These are phyloP conservation scores for Aotus griseimembra DNA, from an alignment of 2,797 vertebrate species.

Conservation along the genomic window DNA sequence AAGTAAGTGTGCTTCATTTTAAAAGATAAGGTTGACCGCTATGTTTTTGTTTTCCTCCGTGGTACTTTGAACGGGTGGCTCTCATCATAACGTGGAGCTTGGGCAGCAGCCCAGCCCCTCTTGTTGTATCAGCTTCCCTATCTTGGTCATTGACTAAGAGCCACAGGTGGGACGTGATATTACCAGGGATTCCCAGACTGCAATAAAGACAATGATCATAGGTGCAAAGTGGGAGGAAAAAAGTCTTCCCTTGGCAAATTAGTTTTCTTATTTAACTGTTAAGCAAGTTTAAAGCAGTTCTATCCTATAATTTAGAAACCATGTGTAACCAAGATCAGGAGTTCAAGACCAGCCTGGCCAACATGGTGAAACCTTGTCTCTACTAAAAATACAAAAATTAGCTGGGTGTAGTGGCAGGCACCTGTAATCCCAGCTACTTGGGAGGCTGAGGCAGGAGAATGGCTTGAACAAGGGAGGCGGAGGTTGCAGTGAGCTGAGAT, in stretches of 20 bases:
- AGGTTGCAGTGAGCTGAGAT: too few species aligned
- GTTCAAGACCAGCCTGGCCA: too few species aligned
- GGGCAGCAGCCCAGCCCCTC: neutral
- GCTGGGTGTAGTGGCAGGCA: too few species aligned
- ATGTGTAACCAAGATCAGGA: too few species aligned
- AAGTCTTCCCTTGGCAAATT: neutral
- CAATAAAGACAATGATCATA: neutral
- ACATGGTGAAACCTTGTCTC: too few species aligned
- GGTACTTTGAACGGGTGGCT: neutral
- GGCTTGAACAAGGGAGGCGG: too few species aligned
- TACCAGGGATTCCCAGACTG: neutral
- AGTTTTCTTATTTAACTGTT: neutral
- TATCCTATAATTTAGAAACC: neutral
- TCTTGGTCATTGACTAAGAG: neutral
- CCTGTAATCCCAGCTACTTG: too few species aligned
- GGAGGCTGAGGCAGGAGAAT: too few species aligned
- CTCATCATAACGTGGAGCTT: neutral
- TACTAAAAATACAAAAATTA: too few species aligned
- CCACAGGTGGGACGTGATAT: neutral
- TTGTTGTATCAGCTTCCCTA: neutral
- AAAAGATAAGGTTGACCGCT: neutral
- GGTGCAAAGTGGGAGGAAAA: neutral
- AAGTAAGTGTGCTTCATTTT: conserved; percentile 85
- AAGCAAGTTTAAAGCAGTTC: neutral
- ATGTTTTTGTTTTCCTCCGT: neutral